phyloP scores from a whole-genome alignment of 2,888 invertebrate genomes.

The Platycheirus rosarum region DNA sequence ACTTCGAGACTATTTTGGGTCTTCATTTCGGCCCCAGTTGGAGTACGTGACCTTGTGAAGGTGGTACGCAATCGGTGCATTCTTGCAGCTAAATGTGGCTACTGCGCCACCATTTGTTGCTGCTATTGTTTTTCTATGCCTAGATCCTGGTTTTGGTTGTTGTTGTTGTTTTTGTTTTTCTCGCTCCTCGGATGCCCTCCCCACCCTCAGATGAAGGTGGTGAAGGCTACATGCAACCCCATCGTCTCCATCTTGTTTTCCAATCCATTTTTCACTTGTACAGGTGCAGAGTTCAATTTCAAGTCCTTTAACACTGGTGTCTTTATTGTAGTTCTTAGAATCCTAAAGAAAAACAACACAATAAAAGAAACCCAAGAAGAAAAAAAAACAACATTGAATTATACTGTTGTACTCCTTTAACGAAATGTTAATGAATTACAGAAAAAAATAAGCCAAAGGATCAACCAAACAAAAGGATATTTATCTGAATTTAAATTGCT shows the following conservation, averaged over 20 bases:
- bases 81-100: slow-evolving; percentile 71
- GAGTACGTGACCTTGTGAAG: slow-evolving; percentile 93
- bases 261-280: slow-evolving; percentile 75
- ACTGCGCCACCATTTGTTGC: slow-evolving; percentile 43
- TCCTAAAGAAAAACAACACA: slow-evolving; percentile 40
- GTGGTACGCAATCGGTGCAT: slow-evolving; percentile 89
- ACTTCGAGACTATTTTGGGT: slow-evolving; percentile 95
- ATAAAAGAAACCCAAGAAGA: slow-evolving; percentile 14
- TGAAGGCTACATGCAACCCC: slow-evolving; percentile 76
- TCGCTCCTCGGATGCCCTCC: slow-evolving; percentile 60
- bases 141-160: slow-evolving; percentile 41
- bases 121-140: slow-evolving; percentile 17
- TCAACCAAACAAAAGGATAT: slow-evolving; percentile 27
- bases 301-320: slow-evolving; percentile 13
- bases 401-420: slow-evolving; percentile 32
- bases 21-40: slow-evolving; percentile 95
- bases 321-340: slow-evolving; percentile 42
- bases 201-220: slow-evolving; percentile 71
- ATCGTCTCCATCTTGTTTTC: slow-evolving; percentile 76
- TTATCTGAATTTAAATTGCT: slow-evolving; percentile 22
- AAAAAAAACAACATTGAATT: slow-evolving; percentile 4
- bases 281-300: slow-evolving; percentile 30
- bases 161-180: slow-evolving; percentile 31
- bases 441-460: slow-evolving; percentile 42
- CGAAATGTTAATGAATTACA: slow-evolving; percentile 48